phyloP scores from a whole-genome alignment of 1,140 invertebrate genomes.

The Leptinotarsa lineolata region DNA sequence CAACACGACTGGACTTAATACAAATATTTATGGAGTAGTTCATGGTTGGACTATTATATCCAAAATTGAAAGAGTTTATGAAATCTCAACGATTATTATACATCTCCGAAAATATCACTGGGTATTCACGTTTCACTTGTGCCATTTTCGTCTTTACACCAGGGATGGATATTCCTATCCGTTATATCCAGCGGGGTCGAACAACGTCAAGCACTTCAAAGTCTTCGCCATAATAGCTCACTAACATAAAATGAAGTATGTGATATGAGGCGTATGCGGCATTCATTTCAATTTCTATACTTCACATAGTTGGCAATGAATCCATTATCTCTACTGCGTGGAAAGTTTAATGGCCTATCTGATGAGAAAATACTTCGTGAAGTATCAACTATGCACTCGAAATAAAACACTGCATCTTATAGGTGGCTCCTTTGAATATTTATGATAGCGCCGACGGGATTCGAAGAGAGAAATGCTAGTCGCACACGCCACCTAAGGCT shows the following conservation, averaged over 20 bases:
- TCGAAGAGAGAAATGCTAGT: no score
- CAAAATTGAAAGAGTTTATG: no score
- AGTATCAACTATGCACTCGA: conserved; percentile 18
- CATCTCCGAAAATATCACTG: no score
- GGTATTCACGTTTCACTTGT: no score
- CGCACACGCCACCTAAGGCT: no score
- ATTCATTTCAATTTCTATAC: conserved; percentile 24
- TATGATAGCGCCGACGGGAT: background rate
- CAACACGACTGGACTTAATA: no score
- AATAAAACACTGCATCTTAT: background rate
- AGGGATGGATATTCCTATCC: no score
- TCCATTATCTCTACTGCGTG: conserved; percentile 7
- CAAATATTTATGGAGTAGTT: no score
- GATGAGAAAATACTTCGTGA: conserved; percentile 17
- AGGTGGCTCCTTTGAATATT: conserved; percentile 4
- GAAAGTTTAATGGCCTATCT: conserved; percentile 22
- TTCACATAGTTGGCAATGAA: conserved; percentile 14
- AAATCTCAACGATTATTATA: no score
- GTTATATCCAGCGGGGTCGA: background rate
- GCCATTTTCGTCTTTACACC: no score
- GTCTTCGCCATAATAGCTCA: background rate
- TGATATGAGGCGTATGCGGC: background rate
- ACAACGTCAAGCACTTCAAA: background rate
- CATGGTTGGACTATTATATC: no score
- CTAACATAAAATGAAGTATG: conserved; percentile 2